A percentile compares a stretch with the other conserved stretches of the same genome.
These are phyloP conservation scores for Anser cygnoides DNA, from an alignment of 2,113 vertebrate genomes.

Conservation along the genomic window DNA sequence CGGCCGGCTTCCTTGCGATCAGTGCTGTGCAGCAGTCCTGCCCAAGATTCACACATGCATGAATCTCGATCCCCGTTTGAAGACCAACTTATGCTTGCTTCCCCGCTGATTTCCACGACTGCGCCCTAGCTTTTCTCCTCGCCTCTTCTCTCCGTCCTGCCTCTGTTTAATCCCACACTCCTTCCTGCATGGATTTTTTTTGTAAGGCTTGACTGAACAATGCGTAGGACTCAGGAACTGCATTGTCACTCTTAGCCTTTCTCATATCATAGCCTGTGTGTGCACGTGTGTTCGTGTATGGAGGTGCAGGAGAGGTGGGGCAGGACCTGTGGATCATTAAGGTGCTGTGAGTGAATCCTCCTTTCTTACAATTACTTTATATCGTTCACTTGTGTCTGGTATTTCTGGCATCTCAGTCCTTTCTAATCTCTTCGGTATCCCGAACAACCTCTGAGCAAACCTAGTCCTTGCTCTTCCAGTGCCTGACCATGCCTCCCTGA, in stretches of 20 bases:
- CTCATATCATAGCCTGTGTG: not conserved
- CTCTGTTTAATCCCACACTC: constrained; percentile 21
- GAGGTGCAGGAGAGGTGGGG: not conserved
- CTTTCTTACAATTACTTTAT: not conserved
- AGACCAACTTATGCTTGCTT: constrained; percentile 55
- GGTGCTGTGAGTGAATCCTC: constrained; percentile 42
- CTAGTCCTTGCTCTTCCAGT: not conserved
- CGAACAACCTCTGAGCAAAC: constrained; percentile 21
- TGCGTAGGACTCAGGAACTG: not conserved
- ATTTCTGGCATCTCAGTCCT: constrained; percentile 20
- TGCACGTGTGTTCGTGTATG: fast-evolving
- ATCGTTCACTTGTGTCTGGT: not conserved
- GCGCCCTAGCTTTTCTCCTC: constrained; percentile 16
- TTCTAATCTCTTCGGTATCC: constrained; percentile 9
- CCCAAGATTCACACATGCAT: constrained; percentile 46
- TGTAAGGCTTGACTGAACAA: constrained; percentile 41
- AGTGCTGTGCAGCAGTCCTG: constrained; percentile 11
- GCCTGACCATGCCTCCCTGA: not conserved
- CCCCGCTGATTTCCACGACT: constrained; percentile 33
- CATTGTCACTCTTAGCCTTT: not conserved
- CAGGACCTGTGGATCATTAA: constrained; percentile 7
- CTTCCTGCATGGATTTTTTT: constrained; percentile 21
- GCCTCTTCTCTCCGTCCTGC: not conserved
- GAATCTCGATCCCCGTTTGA: constrained; percentile 52
- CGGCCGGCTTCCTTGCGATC: not conserved